phyloP scores from a whole-genome alignment of 2,113 vertebrate species.

The Rhinoderma darwinii region DNA sequence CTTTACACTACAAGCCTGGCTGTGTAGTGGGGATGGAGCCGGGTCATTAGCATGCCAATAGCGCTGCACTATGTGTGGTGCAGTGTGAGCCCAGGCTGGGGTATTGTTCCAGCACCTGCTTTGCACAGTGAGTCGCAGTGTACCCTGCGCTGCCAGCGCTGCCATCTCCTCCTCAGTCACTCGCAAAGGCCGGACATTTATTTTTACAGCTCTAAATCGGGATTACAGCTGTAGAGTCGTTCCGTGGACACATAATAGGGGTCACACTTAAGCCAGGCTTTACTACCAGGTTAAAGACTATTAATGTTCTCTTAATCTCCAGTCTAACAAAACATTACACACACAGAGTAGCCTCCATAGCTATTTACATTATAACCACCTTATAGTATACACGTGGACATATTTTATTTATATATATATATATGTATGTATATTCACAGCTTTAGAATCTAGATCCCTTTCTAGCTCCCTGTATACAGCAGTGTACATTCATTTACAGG shows the following conservation, averaged over 20 bases:
- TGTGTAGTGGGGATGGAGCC: conserved; percentile 64
- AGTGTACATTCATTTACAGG: neutral
- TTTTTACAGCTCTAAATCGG: conserved; percentile 15
- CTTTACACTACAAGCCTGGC: conserved; percentile 60
- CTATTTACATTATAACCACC: neutral
- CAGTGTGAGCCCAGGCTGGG: conserved; percentile 62
- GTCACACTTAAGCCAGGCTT: conserved; percentile 7
- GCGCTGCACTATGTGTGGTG: conserved; percentile 43
- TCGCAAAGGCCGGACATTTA: conserved; percentile 10
- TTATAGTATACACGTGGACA: too few species aligned
- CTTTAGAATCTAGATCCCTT: too few species aligned
- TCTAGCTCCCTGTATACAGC: neutral
- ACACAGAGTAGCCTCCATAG: neutral
- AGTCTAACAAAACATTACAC: neutral
- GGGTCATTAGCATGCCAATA: conserved; percentile 72
- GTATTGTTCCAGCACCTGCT: conserved; percentile 69
- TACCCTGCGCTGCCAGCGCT: neutral
- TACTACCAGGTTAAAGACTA: conserved; percentile 18
- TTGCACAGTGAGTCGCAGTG: neutral
- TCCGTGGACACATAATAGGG: neutral
- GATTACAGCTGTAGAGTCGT: conserved; percentile 1
- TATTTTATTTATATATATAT: too few species aligned
- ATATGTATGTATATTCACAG: neutral
- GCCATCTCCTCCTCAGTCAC: neutral
- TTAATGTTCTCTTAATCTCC: neutral